These are phyloP conservation scores for Daboia siamensis DNA, from an alignment of 2,113 vertebrate species.

Conservation along the genomic window DNA sequence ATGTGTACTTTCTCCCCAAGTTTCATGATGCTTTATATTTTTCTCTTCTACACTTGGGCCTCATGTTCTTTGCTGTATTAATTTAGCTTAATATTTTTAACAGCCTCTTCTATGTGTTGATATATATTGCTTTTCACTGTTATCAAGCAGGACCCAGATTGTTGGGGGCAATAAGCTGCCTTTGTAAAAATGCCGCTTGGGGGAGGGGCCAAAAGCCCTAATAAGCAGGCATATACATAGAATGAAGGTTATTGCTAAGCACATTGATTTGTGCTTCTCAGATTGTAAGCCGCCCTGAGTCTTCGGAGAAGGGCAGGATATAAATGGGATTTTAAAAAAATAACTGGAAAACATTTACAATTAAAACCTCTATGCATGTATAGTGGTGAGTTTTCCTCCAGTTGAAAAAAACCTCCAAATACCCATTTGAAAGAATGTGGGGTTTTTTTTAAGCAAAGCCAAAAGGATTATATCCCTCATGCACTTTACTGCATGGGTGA, in stretches of 20 bases:
- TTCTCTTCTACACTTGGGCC: slow-evolving; percentile 34
- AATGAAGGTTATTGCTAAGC: no score
- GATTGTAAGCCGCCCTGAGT: no score
- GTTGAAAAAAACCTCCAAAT: background rate
- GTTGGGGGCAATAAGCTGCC: no score
- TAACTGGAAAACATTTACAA: background rate
- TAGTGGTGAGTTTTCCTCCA: background rate
- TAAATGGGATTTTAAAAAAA: no score
- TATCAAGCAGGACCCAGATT: background rate
- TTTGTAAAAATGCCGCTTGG: no score
- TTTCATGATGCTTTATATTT: slow-evolving; percentile 41
- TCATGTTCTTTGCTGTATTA: background rate
- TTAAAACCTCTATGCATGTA: background rate
- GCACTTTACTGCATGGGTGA: background rate
- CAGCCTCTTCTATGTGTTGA: background rate
- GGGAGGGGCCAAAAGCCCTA: no score
- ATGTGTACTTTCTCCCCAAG: slow-evolving; percentile 31
- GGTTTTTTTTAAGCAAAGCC: background rate
- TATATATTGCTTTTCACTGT: background rate
- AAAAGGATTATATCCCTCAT: background rate
- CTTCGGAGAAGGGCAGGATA: no score
- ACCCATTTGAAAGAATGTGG: background rate
- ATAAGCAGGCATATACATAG: no score
- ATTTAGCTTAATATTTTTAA: background rate
- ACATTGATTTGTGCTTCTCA: no score